Conservation (phyloP, 2,797 vertebrate genomes). For the Sebastes vulpes region DNA sequence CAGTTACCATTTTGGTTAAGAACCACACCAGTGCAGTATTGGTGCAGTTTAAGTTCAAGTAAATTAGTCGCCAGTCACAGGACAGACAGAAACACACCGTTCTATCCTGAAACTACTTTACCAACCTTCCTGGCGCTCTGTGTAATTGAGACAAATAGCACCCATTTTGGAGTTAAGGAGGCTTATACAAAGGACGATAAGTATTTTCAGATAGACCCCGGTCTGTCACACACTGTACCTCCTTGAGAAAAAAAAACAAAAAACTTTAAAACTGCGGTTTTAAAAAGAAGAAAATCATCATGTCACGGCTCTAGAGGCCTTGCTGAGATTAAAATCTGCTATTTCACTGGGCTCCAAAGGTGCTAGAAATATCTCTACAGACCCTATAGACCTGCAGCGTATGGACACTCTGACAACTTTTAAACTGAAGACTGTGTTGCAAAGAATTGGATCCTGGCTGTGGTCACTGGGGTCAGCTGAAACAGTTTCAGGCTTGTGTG, state of each 20-base stretch:
- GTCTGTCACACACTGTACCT: constrained; percentile 3
- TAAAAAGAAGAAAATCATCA: background rate
- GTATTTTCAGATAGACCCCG: background rate
- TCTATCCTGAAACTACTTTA: constrained; percentile 5
- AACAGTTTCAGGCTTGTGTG: background rate
- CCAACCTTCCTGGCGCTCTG: background rate
- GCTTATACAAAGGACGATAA: constrained; percentile 5
- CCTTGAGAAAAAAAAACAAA: background rate
- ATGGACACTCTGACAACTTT: background rate
- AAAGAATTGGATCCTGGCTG: background rate
- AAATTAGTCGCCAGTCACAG: background rate
- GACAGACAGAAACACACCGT: background rate
- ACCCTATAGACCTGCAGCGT: background rate
- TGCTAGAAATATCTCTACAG: constrained; percentile 5
- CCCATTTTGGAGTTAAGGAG: constrained; percentile 16
- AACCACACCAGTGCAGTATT: background rate
- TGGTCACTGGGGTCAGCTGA: background rate
- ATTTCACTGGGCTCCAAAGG: constrained; percentile 12
- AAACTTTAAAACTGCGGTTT: background rate
- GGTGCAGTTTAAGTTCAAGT: background rate
- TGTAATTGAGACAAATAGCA: constrained; percentile 42
- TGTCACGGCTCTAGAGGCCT: background rate
- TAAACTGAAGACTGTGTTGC: background rate
- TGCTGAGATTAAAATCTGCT: constrained; percentile 9
- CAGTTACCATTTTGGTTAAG: background rate